Conservation (phyloP, 2,888 invertebrate genomes). For the Caenorhabditis panamensis region DNA sequence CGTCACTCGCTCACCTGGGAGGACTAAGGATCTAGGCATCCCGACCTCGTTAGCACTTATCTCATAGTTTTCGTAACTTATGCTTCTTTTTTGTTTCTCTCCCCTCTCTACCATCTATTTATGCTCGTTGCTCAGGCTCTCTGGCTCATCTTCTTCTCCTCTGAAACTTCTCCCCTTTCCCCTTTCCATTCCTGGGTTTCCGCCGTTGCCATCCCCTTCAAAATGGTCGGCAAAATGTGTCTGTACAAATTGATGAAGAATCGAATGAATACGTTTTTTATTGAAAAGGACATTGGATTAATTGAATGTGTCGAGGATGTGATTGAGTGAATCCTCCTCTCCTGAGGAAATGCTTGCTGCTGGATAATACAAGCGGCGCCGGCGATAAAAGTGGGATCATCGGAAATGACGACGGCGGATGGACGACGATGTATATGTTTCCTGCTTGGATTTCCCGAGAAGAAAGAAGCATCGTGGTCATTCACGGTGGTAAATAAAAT, state of each 20-base stretch:
- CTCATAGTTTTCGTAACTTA: constrained; percentile 45
- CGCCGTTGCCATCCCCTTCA: constrained; percentile 56
- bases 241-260: constrained; percentile 56
- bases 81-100: constrained; percentile 24
- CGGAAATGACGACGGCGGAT: constrained; percentile 8
- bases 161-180: constrained; percentile 10
- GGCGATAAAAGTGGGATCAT: constrained; percentile 28
- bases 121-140: constrained; percentile 50
- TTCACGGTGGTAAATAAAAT: constrained; percentile 12
- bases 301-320: constrained; percentile 39
- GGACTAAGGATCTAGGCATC: constrained; percentile 67
- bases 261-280: constrained; percentile 20
- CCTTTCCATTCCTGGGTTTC: constrained; percentile 36
- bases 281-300: constrained; percentile 28
- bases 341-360: not conserved
- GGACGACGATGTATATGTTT: constrained; percentile 12
- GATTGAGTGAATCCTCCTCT: constrained; percentile 23
- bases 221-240: constrained; percentile 57
- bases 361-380: constrained; percentile 26
- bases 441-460: not conserved
- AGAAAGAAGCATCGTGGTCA: not conserved
- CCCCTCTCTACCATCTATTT: constrained; percentile 23
- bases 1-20: constrained; percentile 80
- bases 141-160: constrained; percentile 22
- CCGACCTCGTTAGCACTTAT: not conserved